Evolutionary conservation across 2,113 vertebrate genomes (phyloP), one percentile per base, ranked within the genome.

Genomic region (Donacobius atricapilla): DNA sequence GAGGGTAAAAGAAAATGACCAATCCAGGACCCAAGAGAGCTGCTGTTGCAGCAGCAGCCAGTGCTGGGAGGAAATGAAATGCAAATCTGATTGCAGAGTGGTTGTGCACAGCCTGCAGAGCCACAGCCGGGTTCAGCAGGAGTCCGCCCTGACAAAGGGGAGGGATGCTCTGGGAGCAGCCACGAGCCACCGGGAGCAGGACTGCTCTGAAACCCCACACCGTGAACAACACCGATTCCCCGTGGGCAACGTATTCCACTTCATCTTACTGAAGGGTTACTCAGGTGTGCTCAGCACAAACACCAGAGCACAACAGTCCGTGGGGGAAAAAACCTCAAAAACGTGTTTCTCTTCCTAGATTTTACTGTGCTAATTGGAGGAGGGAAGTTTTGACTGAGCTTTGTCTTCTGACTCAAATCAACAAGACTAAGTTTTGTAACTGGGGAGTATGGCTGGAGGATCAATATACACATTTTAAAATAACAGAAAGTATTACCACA

Each of bases 101-200:
- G 57, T 28, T 89, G 56, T 93, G 92, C 89, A 91, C 77, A 88
- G 66, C 45, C 85, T 82, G 87, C 93, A 94, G 96, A 95, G 87
- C 66, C 93, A 69, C 90, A 94, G 75, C 77, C 27, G 25, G 73
- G 72, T 50, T 76, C 73, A 63, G 45, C 73, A 81, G 77, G 76
- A 94, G 88, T 39, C 78, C 47, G 71, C 47, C 37, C 35, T 44
- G 64, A 69, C 87, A 83, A 73, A 91, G 83, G 84, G 53, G 86
- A 93, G 66, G 15, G 8, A 72, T 92, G 89, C 95, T 92, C 85
- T 45, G 78, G 58, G 90, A 76, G 54, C 40, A 80, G 78, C 53
- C 45, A 47, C 10, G 13, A 44, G 44, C 73, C 73, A 76, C 18
- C 51, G 58, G 65, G 56, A 54, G 75, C 78, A 87, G 60, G 28